phyloP scores from a whole-genome alignment of 2,113 vertebrate genomes.

The Hemiprocne comata region DNA sequence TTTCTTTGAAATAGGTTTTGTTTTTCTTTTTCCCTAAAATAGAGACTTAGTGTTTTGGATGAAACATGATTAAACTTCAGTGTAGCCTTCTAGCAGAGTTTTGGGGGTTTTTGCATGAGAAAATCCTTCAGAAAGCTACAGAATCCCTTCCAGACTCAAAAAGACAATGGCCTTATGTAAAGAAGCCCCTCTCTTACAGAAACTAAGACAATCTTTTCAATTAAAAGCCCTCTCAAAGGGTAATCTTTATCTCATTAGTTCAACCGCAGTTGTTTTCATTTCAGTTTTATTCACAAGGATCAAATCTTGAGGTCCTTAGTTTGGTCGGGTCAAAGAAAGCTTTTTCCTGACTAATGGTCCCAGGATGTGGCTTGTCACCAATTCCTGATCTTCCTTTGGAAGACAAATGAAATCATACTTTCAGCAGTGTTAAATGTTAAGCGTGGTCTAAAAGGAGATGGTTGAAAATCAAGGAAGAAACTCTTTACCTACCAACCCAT shows the following conservation, averaged over 20 bases:
- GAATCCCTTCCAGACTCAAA: background rate
- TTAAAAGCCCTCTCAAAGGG: background rate
- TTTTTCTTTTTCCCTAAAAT: background rate
- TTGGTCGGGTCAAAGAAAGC: background rate
- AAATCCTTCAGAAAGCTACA: slow-evolving; percentile 5
- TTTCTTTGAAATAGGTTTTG: background rate
- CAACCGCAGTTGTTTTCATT: background rate
- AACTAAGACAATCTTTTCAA: background rate
- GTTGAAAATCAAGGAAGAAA: background rate
- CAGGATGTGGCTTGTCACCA: background rate
- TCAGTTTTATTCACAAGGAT: background rate
- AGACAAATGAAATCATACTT: background rate
- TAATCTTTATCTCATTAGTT: slow-evolving; percentile 16
- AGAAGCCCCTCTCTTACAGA: background rate
- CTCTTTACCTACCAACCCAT: background rate
- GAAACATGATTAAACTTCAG: background rate
- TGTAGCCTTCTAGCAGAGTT: background rate
- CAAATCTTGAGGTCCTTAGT: background rate
- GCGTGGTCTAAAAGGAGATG: background rate
- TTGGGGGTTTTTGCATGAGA: background rate
- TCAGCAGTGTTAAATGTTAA: background rate
- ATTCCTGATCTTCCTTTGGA: background rate
- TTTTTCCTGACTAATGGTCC: background rate
- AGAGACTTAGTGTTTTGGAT: background rate
- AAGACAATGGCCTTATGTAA: background rate